Percentiles rank a stretch among this genome's conserved stretches.
These are phyloP conservation scores for Kradibia gibbosae DNA, from an alignment of 1,140 invertebrate genomes.

Conservation along the genomic window DNA sequence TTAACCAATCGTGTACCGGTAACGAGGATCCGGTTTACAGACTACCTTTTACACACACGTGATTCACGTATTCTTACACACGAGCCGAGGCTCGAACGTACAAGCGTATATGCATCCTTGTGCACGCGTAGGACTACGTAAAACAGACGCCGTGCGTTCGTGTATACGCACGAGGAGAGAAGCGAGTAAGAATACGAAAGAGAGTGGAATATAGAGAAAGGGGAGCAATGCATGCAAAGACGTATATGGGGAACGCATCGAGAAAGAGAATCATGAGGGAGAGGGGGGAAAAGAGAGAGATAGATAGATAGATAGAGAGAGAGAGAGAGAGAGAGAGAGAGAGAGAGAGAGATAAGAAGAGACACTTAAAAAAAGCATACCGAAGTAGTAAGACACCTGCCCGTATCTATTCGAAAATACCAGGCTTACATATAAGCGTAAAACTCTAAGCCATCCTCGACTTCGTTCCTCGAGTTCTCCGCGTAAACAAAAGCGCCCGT, in stretches of 20 bases:
- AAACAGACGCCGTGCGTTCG: not conserved
- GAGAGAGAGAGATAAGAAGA: not conserved
- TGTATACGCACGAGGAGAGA: not conserved
- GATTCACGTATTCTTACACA: slow-evolving; percentile 9
- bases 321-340: not conserved
- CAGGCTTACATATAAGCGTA: not conserved
- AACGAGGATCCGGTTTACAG: slow-evolving; percentile 60
- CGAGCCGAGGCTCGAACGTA: not conserved
- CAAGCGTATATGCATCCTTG: not conserved
- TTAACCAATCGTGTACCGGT: slow-evolving; percentile 57
- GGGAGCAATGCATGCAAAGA: not conserved
- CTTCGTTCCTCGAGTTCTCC: not conserved
- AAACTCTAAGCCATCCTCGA: not conserved
- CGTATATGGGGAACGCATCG: not conserved
- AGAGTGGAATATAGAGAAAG: not conserved
- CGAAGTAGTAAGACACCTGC: not conserved
- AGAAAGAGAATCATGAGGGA: not conserved
- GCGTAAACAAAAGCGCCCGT: not conserved
- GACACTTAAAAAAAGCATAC: too few species aligned
- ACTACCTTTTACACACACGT: slow-evolving; percentile 41
- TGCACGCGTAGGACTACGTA: not conserved
- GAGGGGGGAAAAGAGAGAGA: not conserved
- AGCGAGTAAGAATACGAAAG: not conserved
- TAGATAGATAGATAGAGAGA: too few species aligned
- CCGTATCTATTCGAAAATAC: not conserved